These are phyloP conservation scores for Diceros bicornis DNA, from an alignment of 2,797 vertebrate genomes.

Conservation along the genomic window DNA sequence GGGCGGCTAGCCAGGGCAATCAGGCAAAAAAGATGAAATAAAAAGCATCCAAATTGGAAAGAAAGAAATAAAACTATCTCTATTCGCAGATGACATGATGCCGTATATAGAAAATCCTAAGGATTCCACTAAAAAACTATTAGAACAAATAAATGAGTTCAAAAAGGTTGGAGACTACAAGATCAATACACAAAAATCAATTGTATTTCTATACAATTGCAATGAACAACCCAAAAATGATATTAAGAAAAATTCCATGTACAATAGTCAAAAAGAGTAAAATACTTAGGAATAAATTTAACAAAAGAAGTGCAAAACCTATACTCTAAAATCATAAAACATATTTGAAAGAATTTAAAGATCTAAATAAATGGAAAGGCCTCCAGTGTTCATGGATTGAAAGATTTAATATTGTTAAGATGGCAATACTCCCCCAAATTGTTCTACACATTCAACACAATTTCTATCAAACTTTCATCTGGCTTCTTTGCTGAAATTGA, in stretches of 20 bases:
- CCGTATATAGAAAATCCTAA: neutral
- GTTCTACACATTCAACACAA: neutral
- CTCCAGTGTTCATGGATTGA: neutral
- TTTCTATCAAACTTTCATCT: conserved; percentile 15
- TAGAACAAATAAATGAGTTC: neutral
- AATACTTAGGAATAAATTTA: conserved; percentile 4
- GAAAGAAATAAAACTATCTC: conserved; percentile 11
- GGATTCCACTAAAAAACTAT: neutral
- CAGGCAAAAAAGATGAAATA: neutral
- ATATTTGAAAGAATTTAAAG: neutral
- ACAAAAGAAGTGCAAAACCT: neutral
- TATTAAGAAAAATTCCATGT: neutral
- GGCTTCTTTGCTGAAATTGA: neutral
- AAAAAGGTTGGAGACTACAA: neutral
- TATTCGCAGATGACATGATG: neutral
- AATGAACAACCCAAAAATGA: neutral
- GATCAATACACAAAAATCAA: neutral
- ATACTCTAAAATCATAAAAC: neutral
- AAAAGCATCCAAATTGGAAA: neutral
- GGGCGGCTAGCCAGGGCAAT: neutral
- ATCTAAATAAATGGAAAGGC: neutral
- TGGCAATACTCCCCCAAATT: conserved; percentile 2
- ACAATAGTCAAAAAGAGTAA: conserved; percentile 26
- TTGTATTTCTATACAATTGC: neutral
- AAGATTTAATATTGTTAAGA: neutral